phyloP scores from a whole-genome alignment of 2,113 vertebrate species.

The Oreocharis arfaki region DNA sequence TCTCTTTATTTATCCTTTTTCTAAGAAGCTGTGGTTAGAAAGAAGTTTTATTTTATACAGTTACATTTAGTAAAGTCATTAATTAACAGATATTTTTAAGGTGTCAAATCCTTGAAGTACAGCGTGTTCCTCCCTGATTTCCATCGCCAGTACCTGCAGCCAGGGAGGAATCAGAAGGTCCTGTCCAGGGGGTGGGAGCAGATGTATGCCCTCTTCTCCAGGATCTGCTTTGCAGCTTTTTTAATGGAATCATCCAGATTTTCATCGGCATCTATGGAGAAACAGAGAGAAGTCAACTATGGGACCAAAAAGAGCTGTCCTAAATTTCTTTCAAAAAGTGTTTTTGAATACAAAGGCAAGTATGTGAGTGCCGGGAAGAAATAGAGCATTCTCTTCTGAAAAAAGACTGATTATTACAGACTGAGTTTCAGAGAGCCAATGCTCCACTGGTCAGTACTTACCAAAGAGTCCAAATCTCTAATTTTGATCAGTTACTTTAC shows the following conservation, averaged over 20 bases:
- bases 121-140: background rate
- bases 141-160: background rate
- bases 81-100: background rate
- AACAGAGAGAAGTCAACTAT: background rate
- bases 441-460: background rate
- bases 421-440: background rate
- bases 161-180: slow-evolving; percentile 69
- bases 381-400: background rate
- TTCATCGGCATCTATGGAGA: slow-evolving; percentile 79
- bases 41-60: background rate
- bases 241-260: slow-evolving; percentile 87
- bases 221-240: slow-evolving; percentile 84
- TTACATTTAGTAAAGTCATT: background rate
- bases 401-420: background rate
- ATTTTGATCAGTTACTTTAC: background rate
- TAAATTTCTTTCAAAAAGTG: background rate
- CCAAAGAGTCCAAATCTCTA: background rate
- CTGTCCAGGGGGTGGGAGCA: slow-evolving; percentile 92
- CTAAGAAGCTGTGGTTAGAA: background rate
- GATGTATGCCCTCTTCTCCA: slow-evolving; percentile 83
- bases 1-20: background rate
- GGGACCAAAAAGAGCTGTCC: background rate
- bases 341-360: background rate
- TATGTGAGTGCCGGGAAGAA: background rate
- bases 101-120: background rate